Base-by-base conservation (phyloP, 2,113 vertebrate genomes). In the Condylura cristata region DNA sequence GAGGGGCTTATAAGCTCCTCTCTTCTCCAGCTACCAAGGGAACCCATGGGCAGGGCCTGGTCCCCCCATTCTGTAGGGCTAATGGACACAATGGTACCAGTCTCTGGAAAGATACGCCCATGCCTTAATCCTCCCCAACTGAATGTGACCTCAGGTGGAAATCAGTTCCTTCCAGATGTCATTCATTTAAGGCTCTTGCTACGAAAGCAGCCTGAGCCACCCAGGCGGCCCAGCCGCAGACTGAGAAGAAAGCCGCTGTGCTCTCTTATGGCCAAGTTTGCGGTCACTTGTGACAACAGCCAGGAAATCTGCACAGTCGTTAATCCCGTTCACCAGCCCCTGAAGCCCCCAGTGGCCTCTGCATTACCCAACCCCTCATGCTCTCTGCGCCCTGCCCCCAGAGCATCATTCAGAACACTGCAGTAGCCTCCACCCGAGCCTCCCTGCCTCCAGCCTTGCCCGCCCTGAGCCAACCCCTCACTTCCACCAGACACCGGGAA, bases 31-130 rank as follows among this genome's bases (percentile, higher is more conserved):
- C 18, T 28, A 16, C 34, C 75, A 32, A 66, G 51, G 37, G 32
- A 16, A 74, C 48, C 66, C 6, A 48, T 18, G n/a, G 41, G 5
- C 22, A 79, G 44, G 34, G 48, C 22, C 17, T 10, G 14, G 34
- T 61, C 48, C 22, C 56, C 18, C 32, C 28, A 24, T 7, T 8
- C 0, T 2, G 32, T 10, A 26, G 0, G 7, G 46, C 0, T 1
- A 12, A 22, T 60, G 16, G 18, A 12, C 41, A 30, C 24, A 72
- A 13, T 4, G 9, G 34, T 39, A 22, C 8, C 3, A 18, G 22
- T 22, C 10, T 24, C 17, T 34, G 5, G 5, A 65, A 82, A 66
- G 12, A 7, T 8, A 75, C 1, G 3, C 26, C 37, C 12, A 28
- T 6, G 1, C 41, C 53, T 51, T 74, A 46, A 32, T 60, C n/a